Base-by-base conservation (phyloP, 2,888 invertebrate species). In the Chymomyza caudatula region DNA sequence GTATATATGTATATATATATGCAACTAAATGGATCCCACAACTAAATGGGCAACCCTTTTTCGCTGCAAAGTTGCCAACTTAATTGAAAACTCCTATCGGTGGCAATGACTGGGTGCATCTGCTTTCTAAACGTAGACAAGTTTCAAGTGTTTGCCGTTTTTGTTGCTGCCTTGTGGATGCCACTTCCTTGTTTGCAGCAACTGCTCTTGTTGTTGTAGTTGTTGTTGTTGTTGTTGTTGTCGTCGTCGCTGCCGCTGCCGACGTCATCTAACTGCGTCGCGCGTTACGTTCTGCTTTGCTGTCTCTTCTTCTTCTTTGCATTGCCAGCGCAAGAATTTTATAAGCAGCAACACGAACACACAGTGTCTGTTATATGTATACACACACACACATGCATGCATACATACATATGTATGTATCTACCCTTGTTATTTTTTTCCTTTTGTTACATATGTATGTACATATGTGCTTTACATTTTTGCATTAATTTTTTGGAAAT, bases 401-500 rank as follows among this genome's bases (percentile, higher is more conserved):
- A 66, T 71, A 61, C n/a, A 37, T 63, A 60, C 55, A 51, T 70
- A 60, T 58, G 54, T 60, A 69, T 49, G 15, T 60, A 68, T 57
- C 42, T 58, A 55, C 17, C 17, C 47, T 25, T 60, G 6, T 53
- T 15, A 19, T 43, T 8, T 53, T 37, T 13, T 15, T 17, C 29
- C 4, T 63, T 37, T n/a, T n/a, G n/a, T n/a, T n/a, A n/a, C n/a
- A n/a, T n/a, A 19, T 22, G 25, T 49, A 67, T 43, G 42, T 58
- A 53, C 19, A 60, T 58, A 55, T 51, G 49, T 51, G 37, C 54
- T 65, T 58, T 61, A 44, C 20, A 51, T 49, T 47, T 60, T 23
- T 65, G 60, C 63, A 77, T 73, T 60, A 70, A 78, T 77, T 66
- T 66, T 59, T 60, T 67, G 15, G 4, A 42, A 43, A 17, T 58